Evolutionary conservation across 2,797 vertebrate genomes (phyloP).

Genomic region (Antennarius maculatus): DNA sequence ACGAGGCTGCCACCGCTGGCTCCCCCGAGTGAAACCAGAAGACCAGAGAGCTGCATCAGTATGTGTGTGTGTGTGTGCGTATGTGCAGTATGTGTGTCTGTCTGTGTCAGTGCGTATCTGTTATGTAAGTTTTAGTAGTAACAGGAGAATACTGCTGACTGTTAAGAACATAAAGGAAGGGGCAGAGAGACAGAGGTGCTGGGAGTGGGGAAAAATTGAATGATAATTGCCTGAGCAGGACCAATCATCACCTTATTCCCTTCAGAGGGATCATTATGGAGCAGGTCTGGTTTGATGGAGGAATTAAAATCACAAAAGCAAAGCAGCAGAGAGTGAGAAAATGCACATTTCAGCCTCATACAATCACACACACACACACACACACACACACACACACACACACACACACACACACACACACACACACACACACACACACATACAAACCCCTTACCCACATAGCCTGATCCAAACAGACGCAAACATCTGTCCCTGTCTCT

Average conservation of each 20-base stretch:
- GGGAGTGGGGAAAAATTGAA: constrained; percentile 43
- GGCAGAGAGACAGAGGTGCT: constrained; percentile 21
- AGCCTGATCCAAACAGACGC: constrained; percentile 32
- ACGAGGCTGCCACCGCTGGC: constrained; percentile 60
- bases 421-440: constrained; percentile 22
- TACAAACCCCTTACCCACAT: constrained; percentile 17
- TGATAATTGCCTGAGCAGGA: constrained; percentile 73
- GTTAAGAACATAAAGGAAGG: constrained; percentile 38
- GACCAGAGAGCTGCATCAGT: constrained; percentile 56
- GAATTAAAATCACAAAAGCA: constrained; percentile 78
- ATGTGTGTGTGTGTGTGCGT: constrained; percentile 15
- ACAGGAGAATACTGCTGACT: constrained; percentile 52
- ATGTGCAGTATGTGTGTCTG: constrained; percentile 17
- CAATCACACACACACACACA: constrained; percentile 39
- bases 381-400: constrained; percentile 30
- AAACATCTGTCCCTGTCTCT: constrained; percentile 47
- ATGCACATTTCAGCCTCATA: constrained; percentile 66
- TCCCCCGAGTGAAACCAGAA: constrained; percentile 59
- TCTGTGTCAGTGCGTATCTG: constrained; percentile 24
- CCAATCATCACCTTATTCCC: constrained; percentile 72
- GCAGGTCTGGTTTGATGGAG: constrained; percentile 72
- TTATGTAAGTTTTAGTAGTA: constrained; percentile 57
- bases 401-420: constrained; percentile 28
- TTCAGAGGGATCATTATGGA: constrained; percentile 70
- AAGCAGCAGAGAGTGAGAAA: constrained; percentile 76